Conservation (phyloP, 2,888 invertebrate genomes). For the Dynastes tityus region DNA sequence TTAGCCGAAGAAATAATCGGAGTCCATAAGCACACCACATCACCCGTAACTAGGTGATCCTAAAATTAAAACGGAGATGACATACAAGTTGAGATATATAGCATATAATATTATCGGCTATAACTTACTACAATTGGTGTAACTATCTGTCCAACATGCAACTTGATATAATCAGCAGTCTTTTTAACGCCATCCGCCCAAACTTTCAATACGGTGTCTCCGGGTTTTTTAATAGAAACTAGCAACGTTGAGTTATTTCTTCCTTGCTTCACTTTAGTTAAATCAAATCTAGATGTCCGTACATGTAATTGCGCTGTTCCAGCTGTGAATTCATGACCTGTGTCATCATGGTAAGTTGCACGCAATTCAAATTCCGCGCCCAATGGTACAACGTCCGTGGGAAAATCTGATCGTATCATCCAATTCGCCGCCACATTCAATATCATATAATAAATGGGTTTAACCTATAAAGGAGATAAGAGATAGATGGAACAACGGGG, state of each 20-base stretch:
- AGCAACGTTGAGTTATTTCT: conserved; percentile 70
- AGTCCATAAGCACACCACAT: conserved; percentile 73
- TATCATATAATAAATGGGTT: conserved; percentile 71
- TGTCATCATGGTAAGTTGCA: conserved; percentile 74
- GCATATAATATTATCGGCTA: neutral
- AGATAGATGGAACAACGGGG: neutral
- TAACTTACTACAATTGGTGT: conserved; percentile 64
- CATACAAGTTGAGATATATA: neutral
- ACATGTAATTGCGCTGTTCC: conserved; percentile 71
- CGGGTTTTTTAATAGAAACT: conserved; percentile 70
- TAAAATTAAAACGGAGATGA: neutral
- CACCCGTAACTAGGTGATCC: conserved; percentile 71
- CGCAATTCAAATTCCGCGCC: conserved; percentile 72
- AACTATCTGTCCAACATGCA: conserved; percentile 68
- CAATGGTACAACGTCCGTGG: conserved; percentile 68
- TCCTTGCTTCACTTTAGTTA: conserved; percentile 68
- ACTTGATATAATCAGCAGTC: conserved; percentile 68
- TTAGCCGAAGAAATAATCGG: conserved; percentile 66
- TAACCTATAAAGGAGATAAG: conserved; percentile 63
- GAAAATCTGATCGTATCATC: conserved; percentile 60
- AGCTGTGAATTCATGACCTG: conserved; percentile 73
- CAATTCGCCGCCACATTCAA: conserved; percentile 65
- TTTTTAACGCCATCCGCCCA: conserved; percentile 68
- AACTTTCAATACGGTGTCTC: conserved; percentile 73
- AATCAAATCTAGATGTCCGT: conserved; percentile 71